Conservation (phyloP, 2,113 vertebrate genomes). For the Oncorhynchus tshawytscha region DNA sequence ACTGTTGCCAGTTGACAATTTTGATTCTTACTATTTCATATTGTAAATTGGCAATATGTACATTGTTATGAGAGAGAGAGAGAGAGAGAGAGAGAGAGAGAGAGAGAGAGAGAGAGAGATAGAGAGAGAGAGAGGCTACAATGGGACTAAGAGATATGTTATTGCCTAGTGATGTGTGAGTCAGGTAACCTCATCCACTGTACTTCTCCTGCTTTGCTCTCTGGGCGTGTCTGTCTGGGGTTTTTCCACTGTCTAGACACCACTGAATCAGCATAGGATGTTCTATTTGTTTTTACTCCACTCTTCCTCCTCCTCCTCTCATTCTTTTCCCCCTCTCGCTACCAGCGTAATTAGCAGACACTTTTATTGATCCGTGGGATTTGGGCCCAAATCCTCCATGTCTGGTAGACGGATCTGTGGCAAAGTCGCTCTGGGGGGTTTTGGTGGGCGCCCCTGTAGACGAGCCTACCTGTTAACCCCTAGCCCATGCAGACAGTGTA, state of each 20-base stretch:
- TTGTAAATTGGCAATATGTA: too few species aligned
- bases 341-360: constrained; percentile 66
- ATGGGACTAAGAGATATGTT: constrained; percentile 17
- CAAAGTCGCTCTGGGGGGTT: constrained; percentile 57
- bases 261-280: constrained; percentile 53
- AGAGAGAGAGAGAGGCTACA: neutral
- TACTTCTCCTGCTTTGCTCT: constrained; percentile 42
- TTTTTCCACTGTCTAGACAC: constrained; percentile 59
- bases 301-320: neutral
- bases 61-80: too few species aligned
- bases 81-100: neutral
- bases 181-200: constrained; percentile 18
- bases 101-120: constrained; percentile 13
- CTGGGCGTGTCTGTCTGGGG: constrained; percentile 24
- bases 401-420: constrained; percentile 70
- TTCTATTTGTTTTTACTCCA: constrained; percentile 7
- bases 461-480: constrained; percentile 65
- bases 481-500: constrained; percentile 10
- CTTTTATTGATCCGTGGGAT: constrained; percentile 74
- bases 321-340: neutral
- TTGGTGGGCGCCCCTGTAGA: constrained; percentile 3
- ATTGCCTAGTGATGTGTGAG: neutral
- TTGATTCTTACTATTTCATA: too few species aligned
- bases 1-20: too few species aligned
- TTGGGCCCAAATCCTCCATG: constrained; percentile 64